Percentiles rank a stretch among this genome's conserved stretches.
Evolutionary conservation across 2,888 invertebrate genomes (phyloP).

Genomic region (Amitus sp.): DNA sequence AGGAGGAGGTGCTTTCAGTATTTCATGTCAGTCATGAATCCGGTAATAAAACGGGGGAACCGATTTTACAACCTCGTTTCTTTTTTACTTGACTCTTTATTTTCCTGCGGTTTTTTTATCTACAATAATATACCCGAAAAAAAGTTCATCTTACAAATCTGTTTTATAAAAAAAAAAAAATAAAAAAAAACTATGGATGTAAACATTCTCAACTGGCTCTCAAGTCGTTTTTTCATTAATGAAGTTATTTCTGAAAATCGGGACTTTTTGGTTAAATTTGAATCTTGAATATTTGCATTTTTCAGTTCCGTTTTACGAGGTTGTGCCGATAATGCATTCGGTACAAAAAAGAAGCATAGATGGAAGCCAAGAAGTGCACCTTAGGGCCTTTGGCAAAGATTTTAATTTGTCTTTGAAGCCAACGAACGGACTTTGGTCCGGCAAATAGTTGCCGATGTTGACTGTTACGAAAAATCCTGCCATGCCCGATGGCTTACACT

Average conservation of each 20-base stretch:
- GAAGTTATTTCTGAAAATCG: no score
- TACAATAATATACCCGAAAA: no score
- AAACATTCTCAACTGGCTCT: no score
- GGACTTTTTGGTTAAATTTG: no score
- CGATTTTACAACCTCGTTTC: no score
- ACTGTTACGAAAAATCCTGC: constrained; percentile 81
- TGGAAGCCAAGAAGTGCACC: constrained; percentile 70
- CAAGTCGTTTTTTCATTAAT: no score
- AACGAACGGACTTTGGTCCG: constrained; percentile 81
- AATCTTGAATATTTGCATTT: no score
- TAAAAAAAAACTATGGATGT: no score
- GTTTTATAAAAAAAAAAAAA: no score
- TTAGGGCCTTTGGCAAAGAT: constrained; percentile 84
- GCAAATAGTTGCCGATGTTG: constrained; percentile 84
- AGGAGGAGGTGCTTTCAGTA: constrained; percentile 81
- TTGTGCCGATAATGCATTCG: constrained; percentile 79
- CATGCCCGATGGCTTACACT: constrained; percentile 65
- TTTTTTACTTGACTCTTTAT: no score
- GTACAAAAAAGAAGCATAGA: constrained; percentile 56
- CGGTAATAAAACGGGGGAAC: constrained; percentile 69
- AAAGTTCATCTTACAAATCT: no score
- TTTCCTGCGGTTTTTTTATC: no score
- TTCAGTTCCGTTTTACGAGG: constrained; percentile 84
- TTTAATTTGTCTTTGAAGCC: constrained; percentile 79
- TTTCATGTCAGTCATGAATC: constrained; percentile 84